phyloP scores from a whole-genome alignment of 2,888 invertebrate genomes.

The Neoitamus cyanurus region DNA sequence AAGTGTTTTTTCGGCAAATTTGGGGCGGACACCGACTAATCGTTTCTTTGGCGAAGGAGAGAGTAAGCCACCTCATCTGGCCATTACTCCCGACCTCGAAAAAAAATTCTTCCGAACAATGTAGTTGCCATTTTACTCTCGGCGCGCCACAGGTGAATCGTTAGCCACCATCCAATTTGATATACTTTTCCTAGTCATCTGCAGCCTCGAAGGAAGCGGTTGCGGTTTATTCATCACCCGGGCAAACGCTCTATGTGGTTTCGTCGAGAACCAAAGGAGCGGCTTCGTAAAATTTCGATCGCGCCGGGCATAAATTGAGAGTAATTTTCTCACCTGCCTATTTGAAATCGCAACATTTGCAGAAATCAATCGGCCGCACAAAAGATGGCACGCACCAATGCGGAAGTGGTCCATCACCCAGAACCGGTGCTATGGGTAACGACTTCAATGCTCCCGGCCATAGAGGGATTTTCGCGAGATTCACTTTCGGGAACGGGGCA shows the following conservation, averaged over 20 bases:
- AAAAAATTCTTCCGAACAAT: background rate
- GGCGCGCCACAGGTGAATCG: background rate
- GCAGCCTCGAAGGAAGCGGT: background rate
- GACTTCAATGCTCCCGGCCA: background rate
- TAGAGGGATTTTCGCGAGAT: background rate
- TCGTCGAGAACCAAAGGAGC: background rate
- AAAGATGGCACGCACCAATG: slow-evolving; percentile 17
- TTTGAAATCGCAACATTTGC: slow-evolving; percentile 17
- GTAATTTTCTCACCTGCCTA: slow-evolving; percentile 19
- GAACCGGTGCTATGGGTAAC: background rate
- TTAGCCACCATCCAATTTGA: slow-evolving; percentile 20
- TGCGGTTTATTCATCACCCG: slow-evolving; percentile 20
- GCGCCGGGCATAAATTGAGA: background rate
- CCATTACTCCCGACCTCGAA: background rate
- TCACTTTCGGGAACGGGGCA: background rate
- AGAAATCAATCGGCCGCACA: slow-evolving; percentile 13
- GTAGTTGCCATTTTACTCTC: background rate
- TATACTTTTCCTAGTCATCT: slow-evolving; percentile 9
- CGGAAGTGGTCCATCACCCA: slow-evolving; percentile 3
- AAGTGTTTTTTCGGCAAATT: background rate
- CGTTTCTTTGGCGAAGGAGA: background rate
- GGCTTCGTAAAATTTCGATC: background rate
- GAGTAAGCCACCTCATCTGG: background rate
- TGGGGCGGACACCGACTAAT: slow-evolving; percentile 6
- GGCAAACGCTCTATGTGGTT: background rate